Evolutionary conservation across 1,140 invertebrate species (phyloP), one percentile per base, ranked within the genome.

Genomic region (Danaus melanippus): DNA sequence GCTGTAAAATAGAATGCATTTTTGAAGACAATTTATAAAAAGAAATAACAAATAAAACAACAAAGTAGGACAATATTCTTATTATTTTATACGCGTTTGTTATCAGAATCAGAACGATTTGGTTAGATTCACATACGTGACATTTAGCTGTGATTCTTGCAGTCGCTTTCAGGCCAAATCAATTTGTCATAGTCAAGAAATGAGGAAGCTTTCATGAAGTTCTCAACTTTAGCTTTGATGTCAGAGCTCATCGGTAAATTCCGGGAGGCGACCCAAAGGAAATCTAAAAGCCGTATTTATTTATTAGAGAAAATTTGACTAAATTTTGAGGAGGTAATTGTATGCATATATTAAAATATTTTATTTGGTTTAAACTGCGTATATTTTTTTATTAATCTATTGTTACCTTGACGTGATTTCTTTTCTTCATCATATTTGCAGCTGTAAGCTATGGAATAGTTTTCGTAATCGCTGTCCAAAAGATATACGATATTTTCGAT

Each of bases 381-480:
- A 15, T 15, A 3, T 15, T 15, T 5, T 39, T 7, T 45, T 39
- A 9, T 15, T 15, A 15, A 15, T 15, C 3, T 15, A 15, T 15
- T 32, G 2, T 41, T 64, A 71, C 73, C 70, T 55, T 72, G 67
- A 17, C 65, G 66, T n/a, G 39, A 67, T 40, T 60, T 58, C n/a
- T 58, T 46, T 45, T 66, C 54, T 60, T 71, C 44, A 64, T 66
- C 32, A 55, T 72, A 61, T 56, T 76, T 77, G 59, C 79, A 83
- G n/a, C 73, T 74, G 46, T 83, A 83, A 0, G 67, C 74, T 1
- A 83, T 69, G 5, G 75, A 70, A 45, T 71, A 78, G 32, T 58
- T 58, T 10, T 52, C 56, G 10, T 52, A 58, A 17, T 58, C 56
- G 12, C 46, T 52, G 0, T 32, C 50, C 32, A 58, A 10, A 10